These are phyloP conservation scores for Peromyscus aztecus DNA, from an alignment of 2,797 vertebrate species.

Conservation along the genomic window DNA sequence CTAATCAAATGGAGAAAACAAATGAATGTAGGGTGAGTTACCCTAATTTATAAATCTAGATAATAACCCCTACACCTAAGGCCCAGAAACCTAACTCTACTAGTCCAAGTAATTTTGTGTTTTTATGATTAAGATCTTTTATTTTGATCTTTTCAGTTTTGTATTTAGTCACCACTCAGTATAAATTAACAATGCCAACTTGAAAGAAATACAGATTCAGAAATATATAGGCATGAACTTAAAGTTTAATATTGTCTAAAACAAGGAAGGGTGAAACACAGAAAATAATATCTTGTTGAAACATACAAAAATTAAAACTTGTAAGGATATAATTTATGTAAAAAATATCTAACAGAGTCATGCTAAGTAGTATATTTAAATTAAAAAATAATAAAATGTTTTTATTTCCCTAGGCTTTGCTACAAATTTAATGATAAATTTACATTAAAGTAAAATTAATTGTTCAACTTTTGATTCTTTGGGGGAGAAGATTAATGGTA, in stretches of 20 bases:
- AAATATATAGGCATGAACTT: not conserved
- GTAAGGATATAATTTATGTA: not conserved
- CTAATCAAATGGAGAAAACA: not conserved
- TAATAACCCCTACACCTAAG: not conserved
- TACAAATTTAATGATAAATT: not conserved
- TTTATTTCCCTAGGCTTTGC: not conserved
- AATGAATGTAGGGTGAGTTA: rapidly evolving
- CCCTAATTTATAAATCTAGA: not conserved
- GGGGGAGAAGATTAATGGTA: not conserved
- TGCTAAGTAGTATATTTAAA: not conserved
- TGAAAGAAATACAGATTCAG: not conserved
- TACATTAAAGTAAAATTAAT: not conserved
- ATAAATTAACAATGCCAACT: not conserved
- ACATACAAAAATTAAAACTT: not conserved
- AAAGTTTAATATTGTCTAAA: not conserved
- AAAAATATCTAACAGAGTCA: not conserved
- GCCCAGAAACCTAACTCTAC: not conserved
- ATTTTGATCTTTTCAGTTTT: not conserved
- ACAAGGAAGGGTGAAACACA: not conserved
- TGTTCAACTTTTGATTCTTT: not conserved
- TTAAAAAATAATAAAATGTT: not conserved
- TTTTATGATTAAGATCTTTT: not conserved
- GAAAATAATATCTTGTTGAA: not conserved
- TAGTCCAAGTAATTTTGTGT: not conserved
- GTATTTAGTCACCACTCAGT: not conserved